Percentiles rank a stretch among this genome's conserved stretches.
These are phyloP conservation scores for Himantopus leucocephalus DNA, from an alignment of 2,113 vertebrate species.

Conservation along the genomic window DNA sequence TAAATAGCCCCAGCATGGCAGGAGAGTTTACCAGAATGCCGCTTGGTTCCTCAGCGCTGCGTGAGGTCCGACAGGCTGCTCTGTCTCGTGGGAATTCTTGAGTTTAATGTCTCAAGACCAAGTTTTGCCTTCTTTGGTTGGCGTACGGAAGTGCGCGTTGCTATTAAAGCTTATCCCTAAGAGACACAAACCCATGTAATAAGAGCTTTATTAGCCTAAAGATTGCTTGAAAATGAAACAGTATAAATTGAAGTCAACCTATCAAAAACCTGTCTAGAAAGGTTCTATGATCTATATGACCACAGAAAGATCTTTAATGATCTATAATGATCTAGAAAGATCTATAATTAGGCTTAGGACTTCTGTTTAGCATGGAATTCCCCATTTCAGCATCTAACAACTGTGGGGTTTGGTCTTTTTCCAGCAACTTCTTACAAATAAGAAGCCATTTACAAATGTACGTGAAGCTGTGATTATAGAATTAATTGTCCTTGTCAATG, in stretches of 20 bases:
- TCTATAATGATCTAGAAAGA: not conserved
- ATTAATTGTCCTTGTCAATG: slow-evolving; percentile 17
- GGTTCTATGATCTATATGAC: not conserved
- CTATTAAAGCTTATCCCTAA: not conserved
- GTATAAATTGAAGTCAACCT: slow-evolving; percentile 35
- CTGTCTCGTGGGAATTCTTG: not conserved
- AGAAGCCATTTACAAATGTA: not conserved
- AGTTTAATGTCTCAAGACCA: not conserved
- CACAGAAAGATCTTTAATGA: too few relatives aligned
- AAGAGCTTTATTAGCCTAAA: slow-evolving; percentile 19
- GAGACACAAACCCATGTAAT: not conserved
- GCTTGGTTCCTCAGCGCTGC: fast-evolving
- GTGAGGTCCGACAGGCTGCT: not conserved
- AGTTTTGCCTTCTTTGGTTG: not conserved
- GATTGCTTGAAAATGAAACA: slow-evolving; percentile 35
- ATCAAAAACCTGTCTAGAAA: slow-evolving; percentile 54
- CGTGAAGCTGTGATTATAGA: slow-evolving; percentile 5
- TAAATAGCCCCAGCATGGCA: not conserved
- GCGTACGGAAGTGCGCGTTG: not conserved
- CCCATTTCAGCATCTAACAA: slow-evolving; percentile 40
- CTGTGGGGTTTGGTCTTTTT: slow-evolving; percentile 47
- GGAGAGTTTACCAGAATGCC: not conserved
- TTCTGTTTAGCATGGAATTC: slow-evolving; percentile 58
- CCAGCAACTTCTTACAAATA: slow-evolving; percentile 54
- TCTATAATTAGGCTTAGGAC: not conserved